Conservation (phyloP, 2,888 invertebrate genomes). For the Diaprepes abbreviatus region DNA sequence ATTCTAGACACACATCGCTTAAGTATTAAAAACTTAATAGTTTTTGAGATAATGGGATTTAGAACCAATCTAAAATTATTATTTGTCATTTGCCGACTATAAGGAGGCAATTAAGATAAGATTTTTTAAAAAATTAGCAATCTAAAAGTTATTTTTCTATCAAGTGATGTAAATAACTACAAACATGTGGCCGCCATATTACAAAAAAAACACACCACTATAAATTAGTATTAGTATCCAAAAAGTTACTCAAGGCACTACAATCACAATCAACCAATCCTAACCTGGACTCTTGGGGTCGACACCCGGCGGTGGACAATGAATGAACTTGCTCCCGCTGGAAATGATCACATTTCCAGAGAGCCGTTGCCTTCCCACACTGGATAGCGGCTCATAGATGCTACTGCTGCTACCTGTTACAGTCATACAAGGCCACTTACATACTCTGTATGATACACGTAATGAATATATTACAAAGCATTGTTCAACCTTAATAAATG, state of each 20-base stretch:
- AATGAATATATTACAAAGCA: slow-evolving; percentile 2
- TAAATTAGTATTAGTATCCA: background rate
- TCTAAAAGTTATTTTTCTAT: no score
- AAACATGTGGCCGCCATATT: no score
- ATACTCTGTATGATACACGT: background rate
- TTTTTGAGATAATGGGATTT: no score
- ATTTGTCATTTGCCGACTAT: no score
- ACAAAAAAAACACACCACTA: no score
- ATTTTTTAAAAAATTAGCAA: no score
- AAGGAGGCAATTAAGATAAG: no score
- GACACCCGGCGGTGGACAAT: slow-evolving; percentile 77
- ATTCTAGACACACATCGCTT: no score
- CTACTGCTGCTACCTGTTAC: slow-evolving; percentile 67
- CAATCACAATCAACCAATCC: slow-evolving; percentile 27
- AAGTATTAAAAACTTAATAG: no score
- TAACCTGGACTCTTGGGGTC: slow-evolving; percentile 45
- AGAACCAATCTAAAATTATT: no score
- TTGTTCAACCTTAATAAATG: background rate
- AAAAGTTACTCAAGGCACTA: background rate
- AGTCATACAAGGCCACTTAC: slow-evolving; percentile 30
- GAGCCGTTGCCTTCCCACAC: slow-evolving; percentile 63
- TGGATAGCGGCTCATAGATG: slow-evolving; percentile 63
- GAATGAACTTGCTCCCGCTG: slow-evolving; percentile 84
- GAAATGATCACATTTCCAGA: slow-evolving; percentile 84
- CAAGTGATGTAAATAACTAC: no score